Evolutionary conservation across 2,888 invertebrate genomes (phyloP).

Genomic region (Diadegma fenestrale): DNA sequence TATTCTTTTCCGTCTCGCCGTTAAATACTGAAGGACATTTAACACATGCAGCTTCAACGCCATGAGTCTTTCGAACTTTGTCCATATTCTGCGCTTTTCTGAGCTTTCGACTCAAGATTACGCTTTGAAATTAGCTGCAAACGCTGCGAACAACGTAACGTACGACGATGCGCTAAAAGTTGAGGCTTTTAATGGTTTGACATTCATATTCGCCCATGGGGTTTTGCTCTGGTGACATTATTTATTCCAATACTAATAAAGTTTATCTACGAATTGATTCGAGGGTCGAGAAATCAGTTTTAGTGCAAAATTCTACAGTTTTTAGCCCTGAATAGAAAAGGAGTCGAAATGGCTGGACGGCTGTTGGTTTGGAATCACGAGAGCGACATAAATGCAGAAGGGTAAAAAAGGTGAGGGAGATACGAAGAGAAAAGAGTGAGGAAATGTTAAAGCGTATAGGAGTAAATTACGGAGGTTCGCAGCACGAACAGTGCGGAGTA

Average conservation of each 20-base stretch:
- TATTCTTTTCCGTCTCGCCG: neutral
- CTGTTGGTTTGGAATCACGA: neutral
- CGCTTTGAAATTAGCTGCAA: neutral
- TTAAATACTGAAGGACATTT: neutral
- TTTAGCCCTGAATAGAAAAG: neutral
- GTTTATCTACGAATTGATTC: neutral
- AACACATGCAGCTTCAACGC: neutral
- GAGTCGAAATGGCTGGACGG: neutral
- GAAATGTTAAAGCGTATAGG: slow-evolving; percentile 29
- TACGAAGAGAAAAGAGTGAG: slow-evolving; percentile 18
- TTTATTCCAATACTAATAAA: neutral
- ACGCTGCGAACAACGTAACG: neutral
- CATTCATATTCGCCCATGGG: neutral
- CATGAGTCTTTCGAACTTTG: slow-evolving; percentile 3
- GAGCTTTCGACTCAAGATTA: neutral
- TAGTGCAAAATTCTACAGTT: neutral
- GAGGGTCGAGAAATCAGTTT: neutral
- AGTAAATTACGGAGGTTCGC: slow-evolving; percentile 13
- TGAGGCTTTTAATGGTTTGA: neutral
- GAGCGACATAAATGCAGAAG: slow-evolving; percentile 17
- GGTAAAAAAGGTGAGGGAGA: neutral
- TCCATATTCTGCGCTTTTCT: neutral
- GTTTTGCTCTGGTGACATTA: neutral
- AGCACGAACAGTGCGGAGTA: neutral
- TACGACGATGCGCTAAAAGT: neutral